A percentile compares a stretch with the other conserved stretches of the same genome.
These are phyloP conservation scores for Eulemur albifrons DNA, from an alignment of 2,797 vertebrate genomes.

Conservation along the genomic window DNA sequence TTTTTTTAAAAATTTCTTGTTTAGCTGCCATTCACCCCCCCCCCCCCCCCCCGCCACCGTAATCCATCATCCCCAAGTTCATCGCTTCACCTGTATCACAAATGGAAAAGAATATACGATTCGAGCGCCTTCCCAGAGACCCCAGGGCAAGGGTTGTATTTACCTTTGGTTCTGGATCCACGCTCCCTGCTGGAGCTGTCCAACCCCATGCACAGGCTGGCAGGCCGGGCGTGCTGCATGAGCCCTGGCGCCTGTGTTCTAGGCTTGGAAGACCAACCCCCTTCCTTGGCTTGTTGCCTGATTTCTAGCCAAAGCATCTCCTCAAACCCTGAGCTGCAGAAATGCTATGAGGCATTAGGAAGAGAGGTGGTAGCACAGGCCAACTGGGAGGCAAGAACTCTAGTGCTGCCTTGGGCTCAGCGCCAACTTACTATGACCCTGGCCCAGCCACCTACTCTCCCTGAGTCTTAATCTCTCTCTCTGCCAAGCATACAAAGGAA, in stretches of 20 bases:
- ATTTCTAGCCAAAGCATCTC: neutral
- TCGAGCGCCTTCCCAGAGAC: neutral
- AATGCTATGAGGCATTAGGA: neutral
- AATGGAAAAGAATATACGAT: neutral
- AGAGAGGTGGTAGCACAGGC: neutral
- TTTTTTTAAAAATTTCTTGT: no score
- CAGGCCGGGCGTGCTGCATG: neutral
- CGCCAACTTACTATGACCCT: neutral
- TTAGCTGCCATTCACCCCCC: no score
- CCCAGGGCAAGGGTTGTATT: neutral
- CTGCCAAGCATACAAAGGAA: neutral
- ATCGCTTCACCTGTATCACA: neutral
- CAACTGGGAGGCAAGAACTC: neutral
- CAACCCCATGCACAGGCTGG: neutral
- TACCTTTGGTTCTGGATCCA: neutral
- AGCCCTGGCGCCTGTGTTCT: neutral
- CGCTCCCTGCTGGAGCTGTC: neutral
- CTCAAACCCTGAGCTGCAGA: neutral
- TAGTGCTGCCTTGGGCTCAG: neutral
- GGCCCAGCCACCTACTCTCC: neutral
- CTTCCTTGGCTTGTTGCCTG: neutral
- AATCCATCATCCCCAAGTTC: neutral
- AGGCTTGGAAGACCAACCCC: neutral
- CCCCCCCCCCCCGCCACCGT: no score
- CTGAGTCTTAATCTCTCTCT: neutral